phyloP scores from a whole-genome alignment of 2,113 vertebrate species.

The Tragelaphus imberbis region DNA sequence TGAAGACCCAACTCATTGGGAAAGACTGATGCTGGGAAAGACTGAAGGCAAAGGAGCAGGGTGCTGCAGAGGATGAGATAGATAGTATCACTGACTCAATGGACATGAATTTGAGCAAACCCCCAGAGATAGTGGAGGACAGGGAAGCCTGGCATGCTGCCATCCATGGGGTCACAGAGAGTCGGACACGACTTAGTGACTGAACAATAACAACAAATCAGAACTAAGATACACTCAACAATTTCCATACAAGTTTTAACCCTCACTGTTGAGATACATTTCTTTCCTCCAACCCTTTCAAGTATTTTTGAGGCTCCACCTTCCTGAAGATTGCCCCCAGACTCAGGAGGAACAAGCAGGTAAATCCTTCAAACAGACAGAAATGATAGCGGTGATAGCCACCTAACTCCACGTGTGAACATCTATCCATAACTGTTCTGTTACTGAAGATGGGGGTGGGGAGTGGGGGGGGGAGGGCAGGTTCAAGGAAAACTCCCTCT shows the following conservation, averaged over 20 bases:
- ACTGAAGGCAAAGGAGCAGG: background rate
- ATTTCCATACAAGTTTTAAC: background rate
- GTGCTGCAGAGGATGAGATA: background rate
- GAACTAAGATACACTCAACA: background rate
- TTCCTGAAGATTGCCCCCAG: background rate
- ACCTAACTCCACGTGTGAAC: background rate
- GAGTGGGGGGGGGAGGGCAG: background rate
- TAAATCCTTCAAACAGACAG: background rate
- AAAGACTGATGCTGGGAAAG: background rate
- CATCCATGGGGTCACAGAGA: background rate
- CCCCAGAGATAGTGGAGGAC: background rate
- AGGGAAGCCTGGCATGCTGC: background rate
- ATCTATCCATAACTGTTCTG: background rate
- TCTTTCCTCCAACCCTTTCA: background rate
- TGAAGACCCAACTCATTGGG: background rate
- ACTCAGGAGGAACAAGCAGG: background rate
- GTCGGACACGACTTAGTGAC: background rate
- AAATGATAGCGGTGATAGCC: background rate
- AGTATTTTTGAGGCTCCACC: background rate
- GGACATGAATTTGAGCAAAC: background rate
- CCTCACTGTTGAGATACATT: background rate
- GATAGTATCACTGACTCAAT: background rate
- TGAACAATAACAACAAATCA: background rate
- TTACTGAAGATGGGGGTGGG: background rate
- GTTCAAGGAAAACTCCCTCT: background rate